Base-by-base conservation (phyloP, 2,888 invertebrate species). In the Chouioia cunea region DNA sequence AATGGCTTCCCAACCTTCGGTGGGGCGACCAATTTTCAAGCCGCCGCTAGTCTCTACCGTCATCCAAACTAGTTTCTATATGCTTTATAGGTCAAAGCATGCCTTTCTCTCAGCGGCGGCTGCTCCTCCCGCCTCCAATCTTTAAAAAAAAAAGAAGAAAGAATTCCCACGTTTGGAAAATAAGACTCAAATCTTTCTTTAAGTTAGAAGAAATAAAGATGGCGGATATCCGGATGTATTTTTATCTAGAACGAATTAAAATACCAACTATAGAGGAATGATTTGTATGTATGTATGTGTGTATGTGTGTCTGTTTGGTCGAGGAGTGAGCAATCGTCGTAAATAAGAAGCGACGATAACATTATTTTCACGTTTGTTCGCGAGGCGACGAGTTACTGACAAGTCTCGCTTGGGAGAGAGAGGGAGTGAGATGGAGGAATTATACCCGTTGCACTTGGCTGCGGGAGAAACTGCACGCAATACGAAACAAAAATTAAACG, bases 71-170 rank as follows among this genome's bases (percentile, higher is more conserved):
- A 75, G 81, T 80, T 80, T 78, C 77, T 77, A 10, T 36, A 78
- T 80, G 76, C 65, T 81, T 82, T 82, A 80, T 81, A 78, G 79
- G 79, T 80, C 78, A 79, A 76, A 76, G 69, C 75, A 74, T 74
- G 74, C 76, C 75, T 74, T 70, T 68, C 69, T 57, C 36, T 36
- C 36, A 8, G 47, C 46, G 20, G 44, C 18, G 2, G 62, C 56
- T 48, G 56, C 66, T 71, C 63, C 74, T 48, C 71, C 65, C 53
- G 62, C 69, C 48, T 23, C 48, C 50, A 44, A 16, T 56, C 44
- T 44, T 44, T 63, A 16, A 15, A n/a, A 27, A 22, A 15, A n/a
- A 10, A 36, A 56, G 52, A 71, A 46, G 44, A 62, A 52, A 58
- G 59, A 71, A 66, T 64, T 67, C 71, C 63, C 63, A 67, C 65